Conservation (phyloP, 2,888 invertebrate species). For the Aethes cnicana region DNA sequence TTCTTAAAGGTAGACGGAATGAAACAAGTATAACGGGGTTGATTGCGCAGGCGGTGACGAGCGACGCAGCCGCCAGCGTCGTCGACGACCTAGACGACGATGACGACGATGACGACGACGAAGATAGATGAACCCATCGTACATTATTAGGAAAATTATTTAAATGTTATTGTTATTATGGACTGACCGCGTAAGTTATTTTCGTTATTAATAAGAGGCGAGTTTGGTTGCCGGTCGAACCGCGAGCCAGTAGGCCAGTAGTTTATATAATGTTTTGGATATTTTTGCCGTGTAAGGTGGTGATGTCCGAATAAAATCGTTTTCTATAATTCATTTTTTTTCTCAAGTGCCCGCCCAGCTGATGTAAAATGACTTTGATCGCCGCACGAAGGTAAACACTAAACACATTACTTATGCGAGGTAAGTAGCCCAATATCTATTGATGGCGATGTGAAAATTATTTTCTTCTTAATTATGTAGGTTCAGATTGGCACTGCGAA, state of each 20-base stretch:
- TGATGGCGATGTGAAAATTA: conserved; percentile 46
- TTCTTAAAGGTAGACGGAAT: conserved; percentile 64
- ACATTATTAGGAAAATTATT: conserved; percentile 22
- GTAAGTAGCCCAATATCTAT: conserved; percentile 31
- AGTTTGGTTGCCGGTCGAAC: no score
- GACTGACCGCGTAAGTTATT: conserved; percentile 31
- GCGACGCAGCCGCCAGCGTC: conserved; percentile 51
- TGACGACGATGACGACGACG: conserved; percentile 47
- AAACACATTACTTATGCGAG: conserved; percentile 25
- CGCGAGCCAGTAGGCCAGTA: no score
- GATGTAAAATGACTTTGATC: no score
- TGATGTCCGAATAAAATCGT: no score
- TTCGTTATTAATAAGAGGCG: conserved; percentile 23
- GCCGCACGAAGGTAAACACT: conserved; percentile 16
- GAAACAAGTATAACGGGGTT: conserved; percentile 66
- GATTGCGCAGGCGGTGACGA: conserved; percentile 66
- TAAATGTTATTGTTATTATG: conserved; percentile 18
- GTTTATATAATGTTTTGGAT: no score
- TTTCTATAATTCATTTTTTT: no score
- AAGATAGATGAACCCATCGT: conserved; percentile 50
- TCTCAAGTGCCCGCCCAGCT: no score
- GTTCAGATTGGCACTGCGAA: conserved; percentile 61
- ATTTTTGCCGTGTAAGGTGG: no score
- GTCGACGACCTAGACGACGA: conserved; percentile 58
- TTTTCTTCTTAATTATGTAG: conserved; percentile 72